phyloP scores from a whole-genome alignment of 2,113 vertebrate species.

The Cheirogaleus medius region DNA sequence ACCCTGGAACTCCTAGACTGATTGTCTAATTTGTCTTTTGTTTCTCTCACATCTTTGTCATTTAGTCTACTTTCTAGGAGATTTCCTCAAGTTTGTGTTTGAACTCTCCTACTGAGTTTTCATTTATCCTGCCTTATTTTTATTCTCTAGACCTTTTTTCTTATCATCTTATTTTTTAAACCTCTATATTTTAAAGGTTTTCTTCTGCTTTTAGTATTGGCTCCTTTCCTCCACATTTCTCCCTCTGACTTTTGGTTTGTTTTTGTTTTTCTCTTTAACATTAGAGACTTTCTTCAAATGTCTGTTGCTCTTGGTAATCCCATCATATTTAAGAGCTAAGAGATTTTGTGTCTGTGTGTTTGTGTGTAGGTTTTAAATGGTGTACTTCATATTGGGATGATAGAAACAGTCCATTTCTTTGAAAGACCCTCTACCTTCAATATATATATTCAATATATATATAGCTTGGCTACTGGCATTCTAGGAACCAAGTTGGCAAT shows the following conservation, averaged over 20 bases:
- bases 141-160: background rate
- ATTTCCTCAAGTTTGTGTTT: background rate
- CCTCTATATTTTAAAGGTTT: background rate
- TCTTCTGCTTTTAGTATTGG: background rate
- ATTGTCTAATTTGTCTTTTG: background rate
- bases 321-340: background rate
- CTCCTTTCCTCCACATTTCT: background rate
- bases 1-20: background rate
- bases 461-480: background rate
- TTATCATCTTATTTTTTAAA: background rate
- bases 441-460: background rate
- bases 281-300: background rate
- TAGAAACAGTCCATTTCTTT: constrained; percentile 7
- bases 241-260: background rate
- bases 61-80: background rate
- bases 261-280: background rate
- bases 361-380: background rate
- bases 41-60: background rate
- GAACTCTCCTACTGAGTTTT: background rate
- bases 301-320: background rate
- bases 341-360: background rate
- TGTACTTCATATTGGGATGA: background rate
- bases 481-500: background rate
- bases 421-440: background rate
- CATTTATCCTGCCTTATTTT: background rate